These are phyloP conservation scores for Xiphydria camelus DNA, from an alignment of 2,888 invertebrate species.

Conservation along the genomic window DNA sequence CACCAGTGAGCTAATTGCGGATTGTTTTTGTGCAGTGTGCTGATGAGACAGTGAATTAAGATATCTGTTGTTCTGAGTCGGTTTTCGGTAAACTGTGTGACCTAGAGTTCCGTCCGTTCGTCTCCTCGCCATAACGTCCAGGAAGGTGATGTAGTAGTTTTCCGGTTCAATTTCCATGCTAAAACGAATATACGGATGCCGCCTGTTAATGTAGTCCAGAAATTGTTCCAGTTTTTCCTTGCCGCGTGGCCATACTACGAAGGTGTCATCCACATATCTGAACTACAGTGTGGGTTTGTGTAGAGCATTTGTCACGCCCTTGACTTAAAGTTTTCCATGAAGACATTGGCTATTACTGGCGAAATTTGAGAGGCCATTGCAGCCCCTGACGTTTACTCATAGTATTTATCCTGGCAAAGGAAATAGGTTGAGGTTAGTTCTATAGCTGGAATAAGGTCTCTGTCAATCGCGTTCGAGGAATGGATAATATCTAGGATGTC, in stretches of 20 bases:
- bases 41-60: slow-evolving; percentile 14
- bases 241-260: slow-evolving; percentile 27
- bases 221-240: slow-evolving; percentile 22
- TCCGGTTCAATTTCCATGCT: slow-evolving; percentile 26
- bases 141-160: slow-evolving; percentile 19
- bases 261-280: slow-evolving; percentile 28
- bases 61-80: slow-evolving; percentile 21
- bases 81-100: slow-evolving; percentile 24
- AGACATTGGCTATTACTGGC: slow-evolving; percentile 22
- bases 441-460: not conserved
- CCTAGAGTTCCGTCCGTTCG: slow-evolving; percentile 15
- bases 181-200: slow-evolving; percentile 20
- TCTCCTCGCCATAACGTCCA: slow-evolving; percentile 21
- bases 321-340: slow-evolving; percentile 22
- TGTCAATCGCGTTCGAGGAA: no score
- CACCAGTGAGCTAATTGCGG: slow-evolving; percentile 1
- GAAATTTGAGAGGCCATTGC: not conserved
- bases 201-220: slow-evolving; percentile 18
- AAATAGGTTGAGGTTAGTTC: not conserved
- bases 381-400: not conserved
- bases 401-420: not conserved
- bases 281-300: slow-evolving; percentile 13
- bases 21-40: slow-evolving; percentile 13
- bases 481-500: no score
- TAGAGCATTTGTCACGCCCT: slow-evolving; percentile 6